phyloP scores from a whole-genome alignment of 2,797 vertebrate genomes.

The Enteromius anoplus region DNA sequence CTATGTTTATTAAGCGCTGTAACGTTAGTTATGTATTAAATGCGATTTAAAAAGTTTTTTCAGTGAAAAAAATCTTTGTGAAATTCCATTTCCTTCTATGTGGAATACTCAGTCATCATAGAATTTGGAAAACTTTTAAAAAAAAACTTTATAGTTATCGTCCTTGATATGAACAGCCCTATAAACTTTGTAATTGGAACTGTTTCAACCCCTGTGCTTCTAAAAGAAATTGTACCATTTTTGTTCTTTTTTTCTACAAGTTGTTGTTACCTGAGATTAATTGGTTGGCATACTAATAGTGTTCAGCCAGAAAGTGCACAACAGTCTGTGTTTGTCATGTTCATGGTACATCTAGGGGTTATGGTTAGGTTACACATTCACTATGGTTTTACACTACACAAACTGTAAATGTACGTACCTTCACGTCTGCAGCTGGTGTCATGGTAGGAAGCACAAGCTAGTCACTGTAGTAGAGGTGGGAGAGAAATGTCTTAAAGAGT shows the following conservation, averaged over 20 bases:
- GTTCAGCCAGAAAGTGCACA: constrained; percentile 18
- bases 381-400: constrained; percentile 12
- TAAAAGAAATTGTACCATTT: neutral
- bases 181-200: neutral
- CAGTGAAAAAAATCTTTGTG: neutral
- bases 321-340: neutral
- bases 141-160: neutral
- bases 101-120: neutral
- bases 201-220: neutral
- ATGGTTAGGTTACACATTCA: neutral
- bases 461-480: neutral
- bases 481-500: neutral
- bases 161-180: neutral
- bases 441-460: constrained; percentile 19
- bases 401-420: neutral
- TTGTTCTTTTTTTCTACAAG: neutral
- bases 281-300: constrained; percentile 4
- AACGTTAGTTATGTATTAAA: neutral
- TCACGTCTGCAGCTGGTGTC: neutral
- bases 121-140: no score
- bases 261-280: neutral
- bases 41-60: neutral
- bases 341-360: neutral
- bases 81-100: neutral
- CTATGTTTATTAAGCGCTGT: neutral